Evolutionary conservation across 2,888 invertebrate genomes (phyloP).

Genomic region (Mythimna albipuncta): DNA sequence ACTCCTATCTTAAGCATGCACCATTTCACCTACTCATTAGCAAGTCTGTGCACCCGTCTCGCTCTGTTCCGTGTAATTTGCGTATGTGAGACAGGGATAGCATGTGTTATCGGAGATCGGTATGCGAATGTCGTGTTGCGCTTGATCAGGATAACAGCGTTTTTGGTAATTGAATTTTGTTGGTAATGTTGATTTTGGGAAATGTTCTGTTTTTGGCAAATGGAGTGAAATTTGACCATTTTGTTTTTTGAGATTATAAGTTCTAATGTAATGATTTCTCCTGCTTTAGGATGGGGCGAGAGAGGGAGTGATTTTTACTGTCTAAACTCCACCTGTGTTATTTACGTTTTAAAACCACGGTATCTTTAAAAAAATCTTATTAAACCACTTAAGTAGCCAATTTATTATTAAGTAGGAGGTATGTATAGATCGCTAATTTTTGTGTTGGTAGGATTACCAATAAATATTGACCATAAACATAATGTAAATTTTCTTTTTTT

Average conservation of each 20-base stretch:
- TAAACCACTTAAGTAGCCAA: too few species aligned
- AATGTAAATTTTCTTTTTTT: slow-evolving; percentile 42
- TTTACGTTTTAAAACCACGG: too few species aligned
- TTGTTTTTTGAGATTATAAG: too few species aligned
- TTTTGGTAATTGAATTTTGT: slow-evolving; percentile 58
- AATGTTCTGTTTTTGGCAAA: slow-evolving; percentile 10
- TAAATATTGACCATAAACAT: neutral
- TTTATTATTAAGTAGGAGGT: too few species aligned
- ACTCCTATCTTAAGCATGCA: slow-evolving; percentile 72
- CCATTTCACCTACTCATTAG: slow-evolving; percentile 83
- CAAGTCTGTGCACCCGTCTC: slow-evolving; percentile 69
- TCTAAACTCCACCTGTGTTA: too few species aligned
- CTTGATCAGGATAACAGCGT: slow-evolving; percentile 67
- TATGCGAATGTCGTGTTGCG: slow-evolving; percentile 70
- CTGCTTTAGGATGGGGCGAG: too few species aligned
- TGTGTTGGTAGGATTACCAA: too few species aligned
- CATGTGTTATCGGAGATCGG: slow-evolving; percentile 74
- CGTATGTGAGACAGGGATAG: slow-evolving; percentile 69
- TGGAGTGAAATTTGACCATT: neutral
- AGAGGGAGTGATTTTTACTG: too few species aligned
- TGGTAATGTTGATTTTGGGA: slow-evolving; percentile 16
- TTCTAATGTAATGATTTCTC: too few species aligned
- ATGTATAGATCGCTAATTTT: too few species aligned
- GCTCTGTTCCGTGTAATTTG: slow-evolving; percentile 72
- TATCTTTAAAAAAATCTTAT: too few species aligned